Percentiles rank a stretch among this genome's conserved stretches.
Conservation (phyloP, 2,797 vertebrate species). For the Takifugu ocellatus region DNA sequence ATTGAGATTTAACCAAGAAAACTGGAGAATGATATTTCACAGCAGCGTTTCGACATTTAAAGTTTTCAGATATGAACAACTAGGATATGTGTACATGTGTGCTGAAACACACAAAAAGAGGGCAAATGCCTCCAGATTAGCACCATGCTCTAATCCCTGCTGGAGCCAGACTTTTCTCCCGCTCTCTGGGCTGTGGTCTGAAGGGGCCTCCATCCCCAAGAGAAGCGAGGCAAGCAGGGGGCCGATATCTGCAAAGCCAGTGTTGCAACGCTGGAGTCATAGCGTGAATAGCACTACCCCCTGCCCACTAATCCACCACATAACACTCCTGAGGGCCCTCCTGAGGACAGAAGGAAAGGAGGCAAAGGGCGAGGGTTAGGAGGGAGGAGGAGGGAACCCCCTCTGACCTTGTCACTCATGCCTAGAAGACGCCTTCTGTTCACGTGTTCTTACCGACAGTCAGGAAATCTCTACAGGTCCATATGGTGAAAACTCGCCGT, state of each 20-base stretch:
- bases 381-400: slow-evolving; percentile 53
- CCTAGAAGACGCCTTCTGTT: slow-evolving; percentile 48
- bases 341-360: slow-evolving; percentile 55
- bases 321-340: slow-evolving; percentile 71
- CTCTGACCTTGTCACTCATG: slow-evolving; percentile 60
- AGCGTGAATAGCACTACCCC: slow-evolving; percentile 56
- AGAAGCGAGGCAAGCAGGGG: slow-evolving; percentile 45
- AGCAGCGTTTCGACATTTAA: not conserved
- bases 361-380: slow-evolving; percentile 44
- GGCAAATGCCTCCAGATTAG: slow-evolving; percentile 81
- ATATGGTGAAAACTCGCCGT: slow-evolving; percentile 15
- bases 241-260: slow-evolving; percentile 69
- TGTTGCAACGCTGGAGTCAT: slow-evolving; percentile 61
- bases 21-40: slow-evolving; percentile 4
- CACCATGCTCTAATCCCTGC: slow-evolving; percentile 77
- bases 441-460: slow-evolving; percentile 20
- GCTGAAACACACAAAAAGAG: slow-evolving; percentile 38
- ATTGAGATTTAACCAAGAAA: slow-evolving; percentile 10
- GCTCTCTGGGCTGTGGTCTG: slow-evolving; percentile 58
- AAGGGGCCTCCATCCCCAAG: slow-evolving; percentile 58
- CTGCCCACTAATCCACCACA: slow-evolving; percentile 70
- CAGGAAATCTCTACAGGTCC: not conserved
- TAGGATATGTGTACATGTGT: slow-evolving; percentile 18
- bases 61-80: slow-evolving; percentile 18
- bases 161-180: slow-evolving; percentile 57